Evolutionary conservation across 2,113 vertebrate genomes (phyloP), one percentile per base, ranked within the genome.

Genomic region (Aspiorhynchus laticeps): DNA sequence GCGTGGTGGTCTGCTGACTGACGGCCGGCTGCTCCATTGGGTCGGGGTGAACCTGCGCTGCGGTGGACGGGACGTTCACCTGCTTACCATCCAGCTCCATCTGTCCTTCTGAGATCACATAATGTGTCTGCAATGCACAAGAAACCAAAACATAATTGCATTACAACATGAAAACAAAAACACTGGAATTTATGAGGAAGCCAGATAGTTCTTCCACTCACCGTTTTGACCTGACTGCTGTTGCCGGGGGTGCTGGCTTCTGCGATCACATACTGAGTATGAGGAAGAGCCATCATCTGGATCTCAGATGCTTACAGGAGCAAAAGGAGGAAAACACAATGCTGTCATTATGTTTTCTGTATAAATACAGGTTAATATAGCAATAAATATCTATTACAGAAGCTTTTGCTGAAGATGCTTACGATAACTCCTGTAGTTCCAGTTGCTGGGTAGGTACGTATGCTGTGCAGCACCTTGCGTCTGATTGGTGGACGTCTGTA

Each of bases 251-350:
- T 94, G 48, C 95, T 95, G 0, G 97, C 92, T 88, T 99, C 98
- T n/a, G 98, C 95, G 11, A 99, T 98, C 90, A 99, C 98, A 0
- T 99, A 99, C 90, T 99, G 98, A 38, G 97, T 92, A 7, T 98
- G 97, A 36, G 98, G 98, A 83, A 99, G 95, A 28, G 97, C 90
- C 98, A 99, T 98, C 98, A 99, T 99, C 94, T 99, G 98, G 92
- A 99, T 98, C 93, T 99, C 98, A 5, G 98, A 98, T 0, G 98
- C 98, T 98, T 90, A 59, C 5, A 33, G 17, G 10, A 80, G 31
- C 10, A 36, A 31, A 48, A 14, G 38, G 67, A 65, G 88, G 8
- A 0, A 81, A 36, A 56, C 36, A 53, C 48, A 51, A 43, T 11
- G 10, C 2, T 21, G 17, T 24, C 56, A 61, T 61, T n/a, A 61